Evolutionary conservation across 2,113 vertebrate species (phyloP), one percentile per base, ranked within the genome.

Genomic region (Peucedramus taeniatus): DNA sequence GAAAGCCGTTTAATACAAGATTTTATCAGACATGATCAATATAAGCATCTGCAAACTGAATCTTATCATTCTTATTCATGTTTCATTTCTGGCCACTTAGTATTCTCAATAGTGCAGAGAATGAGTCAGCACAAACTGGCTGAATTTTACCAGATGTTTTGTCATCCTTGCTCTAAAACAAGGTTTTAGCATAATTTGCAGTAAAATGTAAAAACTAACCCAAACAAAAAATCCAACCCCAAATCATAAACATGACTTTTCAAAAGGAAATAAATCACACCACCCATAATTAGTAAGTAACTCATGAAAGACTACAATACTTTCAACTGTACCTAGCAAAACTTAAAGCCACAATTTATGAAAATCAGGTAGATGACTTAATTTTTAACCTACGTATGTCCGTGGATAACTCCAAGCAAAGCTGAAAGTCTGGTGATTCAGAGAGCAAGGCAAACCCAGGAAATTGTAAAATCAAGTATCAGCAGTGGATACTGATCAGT

Each of bases 1-100:
- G 83, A 97, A 97, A 98, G 95, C 81, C 40, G 91, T 97, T 97
- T 94, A 94, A 96, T 94, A 94, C 63, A 94, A 85, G 94, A 96
- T 87, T 93, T 97, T 97, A 97, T 98, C 97, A 97, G 90, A 96
- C 37, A 51, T 51, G 64, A 96, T 97, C 94, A 97, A 94, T 95
- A 95, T 94, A 93, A 95, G 69, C 89, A 97, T 97, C 97, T 97
- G 94, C 87, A 93, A 97, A 94, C 72, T 94, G 86, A 95, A 94
- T 96, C 82, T 92, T 96, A 96, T 92, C 33, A 90, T 96, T 96
- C 81, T 93, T 93, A 81, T 64, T 94, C 92, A 94, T 94, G 78
- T 87, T 96, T 91, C 95, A 71, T 96, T 97, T 97, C 95, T 94
- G 94, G 89, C 89, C 72, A 91, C 81, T 94, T 96, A 69, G 57